Percentiles rank a stretch among this genome's conserved stretches.
These are phyloP conservation scores for Heterocephalus glaber DNA, from an alignment of 2,113 vertebrate genomes.

Conservation along the genomic window DNA sequence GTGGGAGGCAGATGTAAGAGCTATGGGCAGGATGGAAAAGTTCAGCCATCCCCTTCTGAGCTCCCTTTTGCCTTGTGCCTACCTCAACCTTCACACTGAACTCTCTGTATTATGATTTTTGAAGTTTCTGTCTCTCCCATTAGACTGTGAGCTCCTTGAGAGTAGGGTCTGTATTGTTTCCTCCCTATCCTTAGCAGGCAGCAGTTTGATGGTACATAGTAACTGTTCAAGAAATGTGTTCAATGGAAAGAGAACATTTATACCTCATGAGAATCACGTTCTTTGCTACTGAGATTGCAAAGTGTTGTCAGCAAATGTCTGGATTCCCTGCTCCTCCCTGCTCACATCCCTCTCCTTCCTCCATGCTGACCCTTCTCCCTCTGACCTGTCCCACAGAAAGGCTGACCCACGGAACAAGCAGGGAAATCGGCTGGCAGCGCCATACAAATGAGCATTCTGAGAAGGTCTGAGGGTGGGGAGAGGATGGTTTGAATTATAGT, in stretches of 20 bases:
- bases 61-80: too few relatives aligned
- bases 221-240: background rate
- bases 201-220: background rate
- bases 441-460: background rate
- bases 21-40: too few relatives aligned
- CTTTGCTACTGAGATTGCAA: background rate
- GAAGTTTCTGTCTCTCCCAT: background rate
- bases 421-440: background rate
- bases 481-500: constrained; percentile 61
- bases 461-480: background rate
- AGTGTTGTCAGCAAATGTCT: background rate
- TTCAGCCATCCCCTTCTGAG: background rate
- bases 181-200: background rate
- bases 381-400: background rate
- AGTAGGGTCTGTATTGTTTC: background rate
- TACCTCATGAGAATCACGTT: fast-evolving
- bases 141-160: background rate
- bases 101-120: background rate
- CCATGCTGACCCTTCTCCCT: background rate
- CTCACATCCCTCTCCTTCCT: background rate
- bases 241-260: background rate
- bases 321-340: background rate
- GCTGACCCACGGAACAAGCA: background rate
- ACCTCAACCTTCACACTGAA: background rate
- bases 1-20: background rate